Conservation (phyloP, 2,113 vertebrate genomes). For the Protobothrops flavoviridis region DNA sequence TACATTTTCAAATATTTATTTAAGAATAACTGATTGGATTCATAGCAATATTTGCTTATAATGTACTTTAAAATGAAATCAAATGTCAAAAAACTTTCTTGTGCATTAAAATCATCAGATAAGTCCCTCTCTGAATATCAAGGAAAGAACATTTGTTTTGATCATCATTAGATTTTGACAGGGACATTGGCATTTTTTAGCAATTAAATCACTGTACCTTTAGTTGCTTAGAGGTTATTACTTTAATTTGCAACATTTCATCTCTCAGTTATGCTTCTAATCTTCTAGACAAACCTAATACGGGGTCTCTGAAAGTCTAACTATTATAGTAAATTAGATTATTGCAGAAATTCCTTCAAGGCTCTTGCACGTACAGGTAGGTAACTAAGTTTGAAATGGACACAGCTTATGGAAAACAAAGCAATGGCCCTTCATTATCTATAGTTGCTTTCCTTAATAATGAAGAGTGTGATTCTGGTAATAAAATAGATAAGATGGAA, state of each 20-base stretch:
- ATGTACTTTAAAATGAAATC: background rate
- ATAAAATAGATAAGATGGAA: background rate
- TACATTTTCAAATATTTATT: background rate
- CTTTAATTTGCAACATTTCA: constrained; percentile 24
- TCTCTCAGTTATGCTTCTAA: constrained; percentile 52
- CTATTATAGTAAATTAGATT: background rate
- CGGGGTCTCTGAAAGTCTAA: constrained; percentile 55
- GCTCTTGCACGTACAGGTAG: background rate
- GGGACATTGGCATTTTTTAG: background rate
- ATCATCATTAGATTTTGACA: background rate
- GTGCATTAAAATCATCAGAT: background rate
- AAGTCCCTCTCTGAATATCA: background rate
- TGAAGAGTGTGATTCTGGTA: background rate
- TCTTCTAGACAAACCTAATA: constrained; percentile 51
- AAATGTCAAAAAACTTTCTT: background rate
- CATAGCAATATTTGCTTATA: background rate
- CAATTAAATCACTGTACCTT: background rate
- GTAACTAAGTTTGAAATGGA: background rate
- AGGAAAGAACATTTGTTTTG: background rate
- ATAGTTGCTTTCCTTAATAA: background rate
- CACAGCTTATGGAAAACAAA: background rate
- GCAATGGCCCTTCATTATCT: background rate
- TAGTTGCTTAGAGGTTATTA: background rate
- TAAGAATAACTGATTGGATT: background rate
- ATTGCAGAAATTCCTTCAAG: background rate